These are phyloP conservation scores for Crax fasciolata DNA, from an alignment of 2,797 vertebrate genomes.

Conservation along the genomic window DNA sequence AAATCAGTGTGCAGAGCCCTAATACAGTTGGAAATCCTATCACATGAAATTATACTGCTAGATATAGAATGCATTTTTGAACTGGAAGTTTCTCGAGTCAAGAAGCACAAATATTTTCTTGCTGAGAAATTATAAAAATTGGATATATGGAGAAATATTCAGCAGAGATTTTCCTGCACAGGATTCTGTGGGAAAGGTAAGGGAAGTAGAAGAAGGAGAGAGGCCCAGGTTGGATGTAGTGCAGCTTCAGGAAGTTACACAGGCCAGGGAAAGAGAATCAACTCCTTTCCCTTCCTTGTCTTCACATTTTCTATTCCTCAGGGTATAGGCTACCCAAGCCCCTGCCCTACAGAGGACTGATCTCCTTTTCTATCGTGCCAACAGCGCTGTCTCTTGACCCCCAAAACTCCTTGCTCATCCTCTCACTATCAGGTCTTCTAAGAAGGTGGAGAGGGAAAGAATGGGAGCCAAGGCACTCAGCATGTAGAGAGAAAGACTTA, in stretches of 20 bases:
- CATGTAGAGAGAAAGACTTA: background rate
- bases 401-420: rapidly evolving
- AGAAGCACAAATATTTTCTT: background rate
- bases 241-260: background rate
- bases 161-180: background rate
- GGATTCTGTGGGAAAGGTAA: background rate
- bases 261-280: background rate
- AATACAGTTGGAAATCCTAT: background rate
- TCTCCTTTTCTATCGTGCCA: background rate
- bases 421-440: background rate
- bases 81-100: background rate
- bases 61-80: background rate
- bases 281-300: background rate
- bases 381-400: background rate
- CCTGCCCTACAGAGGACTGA: background rate
- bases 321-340: too few species aligned
- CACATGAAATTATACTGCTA: background rate
- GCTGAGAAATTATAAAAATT: background rate
- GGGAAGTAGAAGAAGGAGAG: background rate
- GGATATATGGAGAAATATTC: background rate
- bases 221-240: background rate
- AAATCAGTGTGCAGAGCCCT: background rate
- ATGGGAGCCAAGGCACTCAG: background rate
- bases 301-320: background rate
- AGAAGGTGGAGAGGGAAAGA: background rate